phyloP scores from a whole-genome alignment of 2,888 invertebrate species.

The Hyppa rectilinea region DNA sequence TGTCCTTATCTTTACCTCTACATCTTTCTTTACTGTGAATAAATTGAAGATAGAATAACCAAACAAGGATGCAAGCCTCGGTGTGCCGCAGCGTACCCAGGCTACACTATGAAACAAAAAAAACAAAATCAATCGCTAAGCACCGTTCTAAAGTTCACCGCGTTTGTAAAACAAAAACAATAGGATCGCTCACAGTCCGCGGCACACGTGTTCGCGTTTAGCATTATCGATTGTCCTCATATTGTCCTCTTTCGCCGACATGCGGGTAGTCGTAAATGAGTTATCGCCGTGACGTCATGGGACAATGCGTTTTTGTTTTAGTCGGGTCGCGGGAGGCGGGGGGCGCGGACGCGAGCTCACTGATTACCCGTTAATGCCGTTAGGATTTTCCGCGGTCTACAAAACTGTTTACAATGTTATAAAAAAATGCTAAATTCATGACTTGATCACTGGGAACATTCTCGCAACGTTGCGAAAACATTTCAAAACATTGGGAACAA shows the following conservation, averaged over 20 bases:
- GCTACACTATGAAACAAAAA: slow-evolving; percentile 18
- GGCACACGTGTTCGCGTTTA: slow-evolving; percentile 85
- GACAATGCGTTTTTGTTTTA: slow-evolving; percentile 82
- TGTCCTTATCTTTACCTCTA: neutral
- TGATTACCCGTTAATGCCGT: slow-evolving; percentile 46
- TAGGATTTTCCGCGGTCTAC: slow-evolving; percentile 31
- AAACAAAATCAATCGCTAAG: slow-evolving; percentile 54
- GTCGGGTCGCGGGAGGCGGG: slow-evolving; percentile 59
- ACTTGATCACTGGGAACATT: neutral
- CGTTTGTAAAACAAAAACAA: slow-evolving; percentile 78
- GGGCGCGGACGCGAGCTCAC: slow-evolving; percentile 47
- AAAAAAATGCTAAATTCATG: neutral
- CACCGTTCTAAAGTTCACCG: slow-evolving; percentile 60
- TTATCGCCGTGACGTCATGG: slow-evolving; percentile 84
- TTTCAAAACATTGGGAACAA: neutral
- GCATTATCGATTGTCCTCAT: slow-evolving; percentile 87
- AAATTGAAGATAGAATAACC: neutral
- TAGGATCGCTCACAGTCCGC: slow-evolving; percentile 70
- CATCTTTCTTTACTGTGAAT: neutral
- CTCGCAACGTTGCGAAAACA: neutral
- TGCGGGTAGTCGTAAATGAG: slow-evolving; percentile 85
- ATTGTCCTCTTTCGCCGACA: slow-evolving; percentile 81
- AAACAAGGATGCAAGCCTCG: neutral
- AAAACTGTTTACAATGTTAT: slow-evolving; percentile 10
- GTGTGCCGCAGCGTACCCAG: neutral